Evolutionary conservation across 1,140 invertebrate species (phyloP).

Genomic region (Leptinotarsa texana): DNA sequence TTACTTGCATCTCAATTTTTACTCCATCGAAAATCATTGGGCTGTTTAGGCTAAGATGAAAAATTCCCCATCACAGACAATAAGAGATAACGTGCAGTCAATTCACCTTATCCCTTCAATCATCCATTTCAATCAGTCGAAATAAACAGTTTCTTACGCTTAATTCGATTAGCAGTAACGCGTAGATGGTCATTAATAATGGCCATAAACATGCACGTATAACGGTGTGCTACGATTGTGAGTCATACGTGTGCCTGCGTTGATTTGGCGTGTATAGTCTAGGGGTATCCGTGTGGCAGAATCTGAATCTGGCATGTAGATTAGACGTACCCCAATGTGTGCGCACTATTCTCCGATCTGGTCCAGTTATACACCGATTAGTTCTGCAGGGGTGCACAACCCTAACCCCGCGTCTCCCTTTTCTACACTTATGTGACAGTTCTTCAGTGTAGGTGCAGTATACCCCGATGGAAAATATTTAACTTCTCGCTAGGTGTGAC

Average conservation of each 20-base stretch:
- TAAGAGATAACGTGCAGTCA: too few relatives aligned
- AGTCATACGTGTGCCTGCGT: conserved; percentile 26
- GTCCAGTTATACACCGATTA: conserved; percentile 52
- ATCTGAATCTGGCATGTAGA: conserved; percentile 40
- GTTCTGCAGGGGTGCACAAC: conserved; percentile 49
- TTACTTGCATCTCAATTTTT: too few relatives aligned
- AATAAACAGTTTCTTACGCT: conserved; percentile 6
- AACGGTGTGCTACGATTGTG: conserved; percentile 21
- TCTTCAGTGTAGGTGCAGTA: too few relatives aligned
- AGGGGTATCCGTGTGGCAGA: conserved; percentile 22
- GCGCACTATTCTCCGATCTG: conserved; percentile 41
- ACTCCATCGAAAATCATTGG: too few relatives aligned
- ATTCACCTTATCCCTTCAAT: too few relatives aligned
- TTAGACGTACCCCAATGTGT: conserved; percentile 45
- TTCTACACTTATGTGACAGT: too few relatives aligned
- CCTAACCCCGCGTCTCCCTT: conserved; percentile 3
- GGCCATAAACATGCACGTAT: conserved; percentile 11
- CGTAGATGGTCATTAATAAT: conserved; percentile 25
- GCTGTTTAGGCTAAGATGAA: too few relatives aligned
- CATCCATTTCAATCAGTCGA: too few relatives aligned
- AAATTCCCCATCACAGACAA: too few relatives aligned
- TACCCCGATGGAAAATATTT: too few relatives aligned
- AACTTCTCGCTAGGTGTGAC: too few relatives aligned
- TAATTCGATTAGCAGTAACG: conserved; percentile 19
- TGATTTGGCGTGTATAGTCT: conserved; percentile 22